Conservation (phyloP, 2,113 vertebrate genomes). For the Siphamia tubifer region DNA sequence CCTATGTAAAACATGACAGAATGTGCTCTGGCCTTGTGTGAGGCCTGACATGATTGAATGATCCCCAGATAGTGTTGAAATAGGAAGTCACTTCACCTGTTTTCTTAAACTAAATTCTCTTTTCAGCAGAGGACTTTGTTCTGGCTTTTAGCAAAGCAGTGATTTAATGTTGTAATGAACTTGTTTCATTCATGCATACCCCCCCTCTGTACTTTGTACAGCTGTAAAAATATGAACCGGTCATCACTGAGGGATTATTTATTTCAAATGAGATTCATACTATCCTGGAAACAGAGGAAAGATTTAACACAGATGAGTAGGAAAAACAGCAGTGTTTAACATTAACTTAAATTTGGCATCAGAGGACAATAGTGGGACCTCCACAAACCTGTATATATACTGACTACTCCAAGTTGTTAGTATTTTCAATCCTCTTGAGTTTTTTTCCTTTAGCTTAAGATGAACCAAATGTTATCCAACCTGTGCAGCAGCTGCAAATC, state of each 20-base stretch:
- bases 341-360: neutral
- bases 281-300: constrained; percentile 23
- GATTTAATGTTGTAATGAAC: constrained; percentile 35
- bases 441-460: neutral
- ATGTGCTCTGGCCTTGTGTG: neutral
- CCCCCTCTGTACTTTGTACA: constrained; percentile 29
- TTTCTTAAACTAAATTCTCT: constrained; percentile 22
- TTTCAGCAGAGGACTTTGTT: neutral
- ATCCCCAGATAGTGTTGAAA: constrained; percentile 24
- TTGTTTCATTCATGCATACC: constrained; percentile 11
- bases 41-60: neutral
- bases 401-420: neutral
- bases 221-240: constrained; percentile 67
- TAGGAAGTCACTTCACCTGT: constrained; percentile 36
- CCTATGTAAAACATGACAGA: neutral
- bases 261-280: constrained; percentile 33
- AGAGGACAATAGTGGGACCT: too few species aligned
- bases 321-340: neutral
- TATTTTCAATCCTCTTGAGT: constrained; percentile 5
- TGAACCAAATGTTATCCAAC: neutral
- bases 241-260: constrained; percentile 44
- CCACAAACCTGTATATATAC: neutral
- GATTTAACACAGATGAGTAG: constrained; percentile 6
- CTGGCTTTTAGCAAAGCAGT: constrained; percentile 18
- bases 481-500: neutral